phyloP scores from a whole-genome alignment of 2,797 vertebrate genomes.

The Enteromius unitaeniatus region DNA sequence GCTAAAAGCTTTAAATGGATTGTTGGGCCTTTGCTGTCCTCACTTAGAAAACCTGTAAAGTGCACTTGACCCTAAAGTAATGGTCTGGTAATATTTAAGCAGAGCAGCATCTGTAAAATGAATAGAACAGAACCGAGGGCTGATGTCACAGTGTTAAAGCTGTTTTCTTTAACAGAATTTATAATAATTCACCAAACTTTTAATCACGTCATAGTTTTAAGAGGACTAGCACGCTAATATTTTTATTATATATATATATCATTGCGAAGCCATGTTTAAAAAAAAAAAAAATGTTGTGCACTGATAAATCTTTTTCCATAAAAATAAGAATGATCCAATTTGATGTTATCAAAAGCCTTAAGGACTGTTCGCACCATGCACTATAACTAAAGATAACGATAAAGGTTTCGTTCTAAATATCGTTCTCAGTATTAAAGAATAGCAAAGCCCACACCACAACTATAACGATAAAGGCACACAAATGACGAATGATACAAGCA shows the following conservation, averaged over 20 bases:
- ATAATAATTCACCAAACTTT: background rate
- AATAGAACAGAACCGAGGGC: background rate
- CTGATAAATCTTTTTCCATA: background rate
- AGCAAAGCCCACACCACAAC: too few species aligned
- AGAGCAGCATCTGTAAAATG: conserved; percentile 20
- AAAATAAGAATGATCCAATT: background rate
- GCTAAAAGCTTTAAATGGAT: background rate
- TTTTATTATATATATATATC: background rate
- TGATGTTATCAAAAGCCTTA: background rate
- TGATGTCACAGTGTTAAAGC: background rate
- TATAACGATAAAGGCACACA: too few species aligned
- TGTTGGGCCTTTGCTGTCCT: background rate
- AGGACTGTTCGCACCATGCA: too few species aligned
- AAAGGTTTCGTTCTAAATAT: too few species aligned
- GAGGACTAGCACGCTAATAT: background rate
- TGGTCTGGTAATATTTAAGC: conserved; percentile 22
- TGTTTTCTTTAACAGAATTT: background rate
- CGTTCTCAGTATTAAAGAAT: too few species aligned
- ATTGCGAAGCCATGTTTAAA: background rate
- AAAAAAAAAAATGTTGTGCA: background rate
- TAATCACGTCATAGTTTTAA: background rate
- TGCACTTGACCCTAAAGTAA: conserved; percentile 36
- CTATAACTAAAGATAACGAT: too few species aligned
- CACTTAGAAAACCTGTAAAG: conserved; percentile 7
- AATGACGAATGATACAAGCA: too few species aligned